A percentile compares a stretch with the other conserved stretches of the same genome.
phyloP scores from a whole-genome alignment of 1,140 invertebrate species.

The Metopolophium dirhodum region DNA sequence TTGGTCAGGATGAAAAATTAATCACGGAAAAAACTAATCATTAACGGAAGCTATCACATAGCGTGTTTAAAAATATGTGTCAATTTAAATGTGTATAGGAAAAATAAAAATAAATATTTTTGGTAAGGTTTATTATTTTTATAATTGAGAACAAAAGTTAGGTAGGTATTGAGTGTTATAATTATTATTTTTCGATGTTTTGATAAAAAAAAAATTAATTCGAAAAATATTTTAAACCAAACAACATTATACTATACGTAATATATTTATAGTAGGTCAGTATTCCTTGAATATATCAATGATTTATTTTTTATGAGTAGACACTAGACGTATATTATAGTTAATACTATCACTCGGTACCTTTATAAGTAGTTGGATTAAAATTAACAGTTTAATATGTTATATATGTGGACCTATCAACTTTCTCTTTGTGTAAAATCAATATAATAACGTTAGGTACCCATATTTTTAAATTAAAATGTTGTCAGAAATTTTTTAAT shows the following conservation, averaged over 20 bases:
- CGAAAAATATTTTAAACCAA: background rate
- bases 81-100: background rate
- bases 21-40: background rate
- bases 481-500: no score
- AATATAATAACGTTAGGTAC: background rate
- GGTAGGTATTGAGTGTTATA: background rate
- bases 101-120: background rate
- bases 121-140: background rate
- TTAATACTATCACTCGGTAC: background rate
- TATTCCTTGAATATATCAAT: background rate
- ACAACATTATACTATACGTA: background rate
- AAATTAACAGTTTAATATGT: conserved; percentile 12
- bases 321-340: background rate
- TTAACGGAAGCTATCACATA: background rate
- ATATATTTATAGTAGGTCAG: conserved; percentile 20
- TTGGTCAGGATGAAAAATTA: background rate
- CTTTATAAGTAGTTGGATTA: conserved; percentile 9
- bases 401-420: background rate
- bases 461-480: background rate
- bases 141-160: background rate
- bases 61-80: background rate
- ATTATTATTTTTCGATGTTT: background rate
- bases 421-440: conserved; percentile 10
- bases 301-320: conserved; percentile 5
- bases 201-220: background rate